These are phyloP conservation scores for Oithona nana DNA, from an alignment of 2,888 invertebrate species.

Conservation along the genomic window DNA sequence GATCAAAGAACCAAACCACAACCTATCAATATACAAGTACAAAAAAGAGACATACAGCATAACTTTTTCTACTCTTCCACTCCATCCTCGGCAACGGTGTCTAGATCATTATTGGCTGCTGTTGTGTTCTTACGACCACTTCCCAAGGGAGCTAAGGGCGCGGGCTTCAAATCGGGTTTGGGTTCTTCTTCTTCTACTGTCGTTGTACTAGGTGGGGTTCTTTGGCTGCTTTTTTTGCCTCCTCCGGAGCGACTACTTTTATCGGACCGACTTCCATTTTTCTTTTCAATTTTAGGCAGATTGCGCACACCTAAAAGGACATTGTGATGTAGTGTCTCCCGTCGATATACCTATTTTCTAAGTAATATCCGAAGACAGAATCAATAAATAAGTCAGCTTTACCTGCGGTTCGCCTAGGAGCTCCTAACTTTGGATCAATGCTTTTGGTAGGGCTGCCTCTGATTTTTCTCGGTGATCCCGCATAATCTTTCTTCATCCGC, in stretches of 20 bases:
- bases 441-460: background rate
- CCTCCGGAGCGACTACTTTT: no score
- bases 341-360: no score
- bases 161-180: background rate
- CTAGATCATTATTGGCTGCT: no score
- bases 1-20: no score
- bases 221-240: no score
- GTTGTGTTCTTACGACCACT: background rate
- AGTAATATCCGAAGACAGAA: no score
- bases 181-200: background rate
- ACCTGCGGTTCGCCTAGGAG: background rate
- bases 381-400: no score
- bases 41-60: no score
- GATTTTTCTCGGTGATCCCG: background rate
- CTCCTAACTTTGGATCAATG: background rate
- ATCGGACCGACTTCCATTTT: no score
- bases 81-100: background rate
- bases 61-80: background rate
- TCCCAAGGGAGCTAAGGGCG: background rate
- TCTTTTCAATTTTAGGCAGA: background rate
- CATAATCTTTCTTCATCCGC: background rate
- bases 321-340: no score
- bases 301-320: background rate
- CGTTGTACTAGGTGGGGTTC: background rate
- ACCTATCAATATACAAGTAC: no score